A percentile compares a stretch with the other conserved stretches of the same genome.
phyloP scores from a whole-genome alignment of 2,888 invertebrate genomes.

The Notocelia uddmanniana region DNA sequence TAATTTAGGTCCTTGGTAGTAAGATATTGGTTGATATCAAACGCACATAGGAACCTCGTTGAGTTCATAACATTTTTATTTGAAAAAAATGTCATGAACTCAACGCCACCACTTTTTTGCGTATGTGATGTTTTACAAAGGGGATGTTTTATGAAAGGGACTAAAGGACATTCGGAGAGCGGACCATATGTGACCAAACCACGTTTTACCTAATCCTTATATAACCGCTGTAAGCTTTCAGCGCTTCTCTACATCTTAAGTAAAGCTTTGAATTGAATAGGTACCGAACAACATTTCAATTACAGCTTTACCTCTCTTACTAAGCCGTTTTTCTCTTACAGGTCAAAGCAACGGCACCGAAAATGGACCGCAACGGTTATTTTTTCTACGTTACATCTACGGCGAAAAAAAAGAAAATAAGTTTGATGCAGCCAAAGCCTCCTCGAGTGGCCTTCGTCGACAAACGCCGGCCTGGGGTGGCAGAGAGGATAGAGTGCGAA shows the following conservation, averaged over 20 bases:
- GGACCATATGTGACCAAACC: not conserved
- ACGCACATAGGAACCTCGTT: too few species aligned
- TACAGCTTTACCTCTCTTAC: conserved; percentile 24
- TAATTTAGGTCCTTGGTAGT: too few species aligned
- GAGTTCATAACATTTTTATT: too few species aligned
- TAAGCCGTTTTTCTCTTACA: conserved; percentile 54
- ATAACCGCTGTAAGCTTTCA: conserved; percentile 2
- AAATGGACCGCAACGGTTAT: conserved; percentile 83
- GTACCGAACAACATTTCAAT: conserved; percentile 10
- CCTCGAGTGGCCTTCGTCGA: conserved; percentile 79
- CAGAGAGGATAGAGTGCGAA: conserved; percentile 63
- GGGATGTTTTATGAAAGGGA: not conserved
- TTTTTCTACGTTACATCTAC: conserved; percentile 81
- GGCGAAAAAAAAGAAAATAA: conserved; percentile 85
- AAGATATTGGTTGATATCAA: too few species aligned
- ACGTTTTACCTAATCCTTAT: not conserved
- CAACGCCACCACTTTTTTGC: too few species aligned
- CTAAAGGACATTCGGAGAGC: not conserved
- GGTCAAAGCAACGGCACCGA: conserved; percentile 81
- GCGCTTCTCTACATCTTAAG: conserved; percentile 8
- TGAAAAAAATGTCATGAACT: too few species aligned
- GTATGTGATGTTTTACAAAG: too few species aligned
- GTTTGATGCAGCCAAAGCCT: conserved; percentile 80
- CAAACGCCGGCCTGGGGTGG: conserved; percentile 74
- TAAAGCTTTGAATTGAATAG: conserved; percentile 20